Conservation (phyloP, 2,797 vertebrate genomes). For the Pelodytes ibericus region DNA sequence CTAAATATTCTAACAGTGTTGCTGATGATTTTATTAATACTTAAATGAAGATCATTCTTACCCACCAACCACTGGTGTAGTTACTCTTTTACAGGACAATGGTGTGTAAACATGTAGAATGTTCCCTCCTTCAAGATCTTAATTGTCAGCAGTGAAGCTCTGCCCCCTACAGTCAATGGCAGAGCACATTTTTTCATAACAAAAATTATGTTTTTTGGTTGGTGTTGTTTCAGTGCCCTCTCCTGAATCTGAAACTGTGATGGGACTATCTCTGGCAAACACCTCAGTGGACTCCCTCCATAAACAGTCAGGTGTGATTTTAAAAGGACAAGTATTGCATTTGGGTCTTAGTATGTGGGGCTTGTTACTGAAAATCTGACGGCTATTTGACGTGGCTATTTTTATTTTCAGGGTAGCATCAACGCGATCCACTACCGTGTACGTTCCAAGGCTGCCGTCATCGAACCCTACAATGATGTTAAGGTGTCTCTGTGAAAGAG, state of each 20-base stretch:
- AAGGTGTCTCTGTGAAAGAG: slow-evolving; percentile 92
- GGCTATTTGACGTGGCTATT: slow-evolving; percentile 98
- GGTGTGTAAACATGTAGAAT: slow-evolving; percentile 37
- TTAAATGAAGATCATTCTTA: slow-evolving; percentile 10
- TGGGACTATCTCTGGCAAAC: slow-evolving; percentile 96
- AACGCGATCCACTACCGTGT: slow-evolving; percentile 96
- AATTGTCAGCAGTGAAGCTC: slow-evolving; percentile 70
- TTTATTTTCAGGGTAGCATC: slow-evolving; percentile 98
- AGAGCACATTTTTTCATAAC: slow-evolving; percentile 79
- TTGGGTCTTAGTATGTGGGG: slow-evolving; percentile 91
- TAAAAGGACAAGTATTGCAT: slow-evolving; percentile 88
- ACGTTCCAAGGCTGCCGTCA: slow-evolving; percentile 96
- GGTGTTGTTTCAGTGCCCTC: slow-evolving; percentile 88
- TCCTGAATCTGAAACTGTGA: slow-evolving; percentile 90
- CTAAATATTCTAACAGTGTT: slow-evolving; percentile 49
- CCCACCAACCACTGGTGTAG: neutral
- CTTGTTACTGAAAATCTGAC: slow-evolving; percentile 94
- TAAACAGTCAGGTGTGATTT: slow-evolving; percentile 88
- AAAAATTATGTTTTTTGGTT: slow-evolving; percentile 91
- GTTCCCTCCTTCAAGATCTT: slow-evolving; percentile 43
- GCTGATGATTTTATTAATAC: slow-evolving; percentile 5
- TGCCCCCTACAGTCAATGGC: slow-evolving; percentile 75
- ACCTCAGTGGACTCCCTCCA: slow-evolving; percentile 98
- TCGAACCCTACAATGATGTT: slow-evolving; percentile 98
- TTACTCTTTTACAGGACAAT: slow-evolving; percentile 2